Evolutionary conservation across 2,888 invertebrate species (phyloP).

Genomic region (Rotaria macrura): DNA sequence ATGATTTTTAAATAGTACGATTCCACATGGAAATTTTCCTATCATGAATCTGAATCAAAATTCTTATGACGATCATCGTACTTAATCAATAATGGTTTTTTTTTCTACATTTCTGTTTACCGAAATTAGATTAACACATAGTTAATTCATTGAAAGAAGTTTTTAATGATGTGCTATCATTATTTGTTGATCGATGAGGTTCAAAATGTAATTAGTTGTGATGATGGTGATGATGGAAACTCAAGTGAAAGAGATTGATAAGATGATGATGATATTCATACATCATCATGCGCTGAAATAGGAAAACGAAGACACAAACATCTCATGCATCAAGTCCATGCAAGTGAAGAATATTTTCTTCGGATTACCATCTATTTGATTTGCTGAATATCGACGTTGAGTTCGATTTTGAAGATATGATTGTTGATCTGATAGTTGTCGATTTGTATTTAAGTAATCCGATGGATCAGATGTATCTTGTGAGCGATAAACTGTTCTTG

Average conservation of each 20-base stretch:
- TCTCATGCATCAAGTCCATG: neutral
- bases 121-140: neutral
- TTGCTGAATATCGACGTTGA: neutral
- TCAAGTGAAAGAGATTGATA: neutral
- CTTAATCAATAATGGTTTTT: too few species aligned
- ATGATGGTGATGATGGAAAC: neutral
- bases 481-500: neutral
- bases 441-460: neutral
- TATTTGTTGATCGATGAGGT: too few species aligned
- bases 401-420: neutral
- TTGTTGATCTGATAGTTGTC: neutral
- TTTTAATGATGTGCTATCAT: too few species aligned
- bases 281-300: neutral
- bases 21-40: too few species aligned
- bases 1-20: too few species aligned
- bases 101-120: too few species aligned
- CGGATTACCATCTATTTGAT: neutral
- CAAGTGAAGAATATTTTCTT: neutral
- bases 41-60: too few species aligned
- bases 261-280: neutral
- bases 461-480: neutral
- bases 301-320: neutral
- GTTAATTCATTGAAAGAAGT: too few species aligned
- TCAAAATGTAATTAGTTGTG: too few species aligned
- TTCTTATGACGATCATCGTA: too few species aligned